Percentiles rank a stretch among this genome's conserved stretches.
Evolutionary conservation across 2,113 vertebrate species (phyloP).

Genomic region (Pagrus major): DNA sequence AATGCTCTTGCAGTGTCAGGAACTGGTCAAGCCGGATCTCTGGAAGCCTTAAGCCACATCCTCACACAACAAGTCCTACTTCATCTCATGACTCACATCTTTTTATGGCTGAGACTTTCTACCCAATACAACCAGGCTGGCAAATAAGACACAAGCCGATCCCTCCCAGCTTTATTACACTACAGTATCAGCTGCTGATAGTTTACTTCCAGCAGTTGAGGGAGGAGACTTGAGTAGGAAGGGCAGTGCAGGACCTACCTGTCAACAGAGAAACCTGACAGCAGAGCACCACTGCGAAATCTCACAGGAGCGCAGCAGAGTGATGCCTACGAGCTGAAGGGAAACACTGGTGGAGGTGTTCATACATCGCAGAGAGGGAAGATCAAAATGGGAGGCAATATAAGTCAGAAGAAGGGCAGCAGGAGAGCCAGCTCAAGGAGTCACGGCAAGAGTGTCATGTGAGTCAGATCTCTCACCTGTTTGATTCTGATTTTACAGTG

Average conservation of each 20-base stretch:
- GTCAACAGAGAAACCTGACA: conserved; percentile 40
- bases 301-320: neutral
- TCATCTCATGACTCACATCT: conserved; percentile 63
- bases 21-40: conserved; percentile 68
- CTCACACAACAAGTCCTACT: conserved; percentile 19
- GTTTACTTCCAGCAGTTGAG: conserved; percentile 28
- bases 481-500: neutral
- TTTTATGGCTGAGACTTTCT: conserved; percentile 50
- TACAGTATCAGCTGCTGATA: conserved; percentile 13
- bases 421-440: conserved; percentile 32
- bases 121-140: neutral
- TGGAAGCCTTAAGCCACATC: conserved; percentile 30
- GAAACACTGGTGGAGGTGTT: neutral
- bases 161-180: conserved; percentile 40
- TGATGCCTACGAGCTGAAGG: conserved; percentile 11
- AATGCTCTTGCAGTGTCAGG: neutral
- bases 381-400: conserved; percentile 69
- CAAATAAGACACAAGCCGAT: neutral
- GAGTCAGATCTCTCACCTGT: conserved; percentile 59
- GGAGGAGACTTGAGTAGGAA: conserved; percentile 56
- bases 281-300: neutral
- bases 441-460: conserved; percentile 46
- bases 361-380: neutral
- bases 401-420: conserved; percentile 70
- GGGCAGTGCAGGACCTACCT: conserved; percentile 51